Evolutionary conservation across 1,140 invertebrate species (phyloP).

Genomic region (Drosophila guanche): DNA sequence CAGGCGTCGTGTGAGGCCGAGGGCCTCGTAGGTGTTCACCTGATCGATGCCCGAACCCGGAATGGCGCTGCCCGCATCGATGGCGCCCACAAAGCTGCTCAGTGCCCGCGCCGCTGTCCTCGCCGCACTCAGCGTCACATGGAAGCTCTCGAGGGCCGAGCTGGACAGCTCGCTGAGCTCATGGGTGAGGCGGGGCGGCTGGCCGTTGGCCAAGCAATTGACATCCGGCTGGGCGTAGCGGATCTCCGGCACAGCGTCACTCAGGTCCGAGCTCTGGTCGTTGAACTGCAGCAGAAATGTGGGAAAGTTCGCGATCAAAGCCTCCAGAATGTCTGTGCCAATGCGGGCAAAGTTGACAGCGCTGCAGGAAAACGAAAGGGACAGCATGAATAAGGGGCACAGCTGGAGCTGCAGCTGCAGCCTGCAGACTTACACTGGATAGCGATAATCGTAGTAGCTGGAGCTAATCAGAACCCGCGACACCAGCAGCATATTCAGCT

Average conservation of each 20-base stretch:
- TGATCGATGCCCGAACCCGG: slow-evolving; percentile 70
- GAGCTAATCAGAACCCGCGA: slow-evolving; percentile 60
- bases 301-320: slow-evolving; percentile 69
- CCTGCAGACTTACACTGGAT: slow-evolving; percentile 68
- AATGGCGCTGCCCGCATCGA: slow-evolving; percentile 71
- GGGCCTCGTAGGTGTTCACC: slow-evolving; percentile 69
- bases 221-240: slow-evolving; percentile 70
- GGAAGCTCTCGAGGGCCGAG: slow-evolving; percentile 69
- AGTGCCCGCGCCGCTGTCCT: slow-evolving; percentile 68
- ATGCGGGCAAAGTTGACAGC: slow-evolving; percentile 81
- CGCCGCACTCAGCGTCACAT: slow-evolving; percentile 74
- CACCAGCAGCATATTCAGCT: slow-evolving; percentile 77
- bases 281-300: slow-evolving; percentile 78
- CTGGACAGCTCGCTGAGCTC: slow-evolving; percentile 62
- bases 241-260: slow-evolving; percentile 55
- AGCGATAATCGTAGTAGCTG: slow-evolving; percentile 79
- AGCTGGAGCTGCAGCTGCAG: too few relatives aligned
- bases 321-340: slow-evolving; percentile 75
- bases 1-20: slow-evolving; percentile 62
- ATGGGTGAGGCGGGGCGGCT: slow-evolving; percentile 52
- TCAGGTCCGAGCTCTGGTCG: slow-evolving; percentile 55
- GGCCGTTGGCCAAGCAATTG: slow-evolving; percentile 55
- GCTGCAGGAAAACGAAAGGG: slow-evolving; percentile 30
- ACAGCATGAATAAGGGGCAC: neutral
- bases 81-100: slow-evolving; percentile 67